Conservation (phyloP, 2,797 vertebrate species). For the Crenichthys baileyi region DNA sequence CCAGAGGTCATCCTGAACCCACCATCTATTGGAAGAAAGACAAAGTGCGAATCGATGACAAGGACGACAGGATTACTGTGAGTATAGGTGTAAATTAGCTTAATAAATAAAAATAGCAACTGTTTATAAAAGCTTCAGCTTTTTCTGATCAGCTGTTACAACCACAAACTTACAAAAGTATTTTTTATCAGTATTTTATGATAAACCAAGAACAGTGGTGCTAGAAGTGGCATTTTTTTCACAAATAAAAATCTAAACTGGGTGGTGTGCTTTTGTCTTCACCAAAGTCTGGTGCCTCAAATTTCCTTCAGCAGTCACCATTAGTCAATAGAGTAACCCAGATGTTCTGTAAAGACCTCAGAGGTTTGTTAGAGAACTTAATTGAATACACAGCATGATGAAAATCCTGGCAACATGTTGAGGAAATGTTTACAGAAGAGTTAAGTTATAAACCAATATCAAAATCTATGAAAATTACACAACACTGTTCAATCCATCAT, state of each 20-base stretch:
- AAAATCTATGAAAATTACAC: no score
- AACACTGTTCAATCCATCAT: background rate
- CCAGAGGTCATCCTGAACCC: conserved; percentile 96
- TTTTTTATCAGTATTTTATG: background rate
- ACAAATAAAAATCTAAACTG: background rate
- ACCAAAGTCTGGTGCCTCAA: no score
- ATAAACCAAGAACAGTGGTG: background rate
- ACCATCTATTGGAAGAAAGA: conserved; percentile 99
- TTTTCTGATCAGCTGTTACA: background rate
- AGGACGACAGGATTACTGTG: conserved; percentile 94
- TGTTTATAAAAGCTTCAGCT: background rate
- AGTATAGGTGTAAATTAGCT: conserved; percentile 31
- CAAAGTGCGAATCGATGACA: conserved; percentile 94
- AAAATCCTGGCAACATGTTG: background rate
- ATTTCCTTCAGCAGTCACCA: background rate
- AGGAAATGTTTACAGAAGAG: background rate
- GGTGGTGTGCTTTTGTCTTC: no score
- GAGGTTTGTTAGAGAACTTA: background rate
- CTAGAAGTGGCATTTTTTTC: background rate
- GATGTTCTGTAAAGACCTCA: background rate
- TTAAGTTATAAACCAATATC: background rate
- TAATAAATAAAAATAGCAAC: conserved; percentile 1
- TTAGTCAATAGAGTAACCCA: background rate
- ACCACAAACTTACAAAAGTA: background rate
- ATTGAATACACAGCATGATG: background rate